phyloP scores from a whole-genome alignment of 2,888 invertebrate species.

The Spisula solida region DNA sequence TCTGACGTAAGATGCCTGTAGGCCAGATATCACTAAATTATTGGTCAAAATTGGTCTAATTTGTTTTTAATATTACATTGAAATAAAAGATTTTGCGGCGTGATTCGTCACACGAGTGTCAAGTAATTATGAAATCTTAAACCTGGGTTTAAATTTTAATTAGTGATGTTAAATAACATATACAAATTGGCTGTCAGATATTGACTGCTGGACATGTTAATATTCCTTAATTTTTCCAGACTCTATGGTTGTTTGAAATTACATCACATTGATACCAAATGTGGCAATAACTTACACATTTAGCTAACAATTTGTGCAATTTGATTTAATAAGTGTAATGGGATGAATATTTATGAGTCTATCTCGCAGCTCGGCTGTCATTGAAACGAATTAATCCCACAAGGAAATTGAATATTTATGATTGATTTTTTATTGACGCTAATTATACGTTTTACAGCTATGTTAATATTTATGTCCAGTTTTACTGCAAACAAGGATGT shows the following conservation, averaged over 20 bases:
- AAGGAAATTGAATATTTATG: neutral
- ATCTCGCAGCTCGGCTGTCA: neutral
- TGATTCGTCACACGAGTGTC: constrained; percentile 45
- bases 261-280: neutral
- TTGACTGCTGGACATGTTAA: neutral
- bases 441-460: neutral
- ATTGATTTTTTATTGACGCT: neutral
- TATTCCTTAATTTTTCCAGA: neutral
- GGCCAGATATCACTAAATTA: constrained; percentile 23
- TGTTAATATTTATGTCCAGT: neutral
- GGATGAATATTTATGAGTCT: constrained; percentile 2
- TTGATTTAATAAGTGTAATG: constrained; percentile 7
- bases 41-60: neutral
- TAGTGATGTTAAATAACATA: constrained; percentile 36
- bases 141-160: constrained; percentile 43
- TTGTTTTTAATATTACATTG: constrained; percentile 30
- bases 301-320: neutral
- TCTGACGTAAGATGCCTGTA: constrained; percentile 20
- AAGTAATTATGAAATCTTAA: constrained; percentile 42
- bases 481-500: neutral
- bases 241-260: neutral
- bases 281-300: neutral
- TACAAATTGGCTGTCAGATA: neutral
- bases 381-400: neutral
- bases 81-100: constrained; percentile 46